A percentile compares a stretch with the other conserved stretches of the same genome.
Conservation (phyloP, 2,113 vertebrate genomes). For the Lutjanus erythropterus region DNA sequence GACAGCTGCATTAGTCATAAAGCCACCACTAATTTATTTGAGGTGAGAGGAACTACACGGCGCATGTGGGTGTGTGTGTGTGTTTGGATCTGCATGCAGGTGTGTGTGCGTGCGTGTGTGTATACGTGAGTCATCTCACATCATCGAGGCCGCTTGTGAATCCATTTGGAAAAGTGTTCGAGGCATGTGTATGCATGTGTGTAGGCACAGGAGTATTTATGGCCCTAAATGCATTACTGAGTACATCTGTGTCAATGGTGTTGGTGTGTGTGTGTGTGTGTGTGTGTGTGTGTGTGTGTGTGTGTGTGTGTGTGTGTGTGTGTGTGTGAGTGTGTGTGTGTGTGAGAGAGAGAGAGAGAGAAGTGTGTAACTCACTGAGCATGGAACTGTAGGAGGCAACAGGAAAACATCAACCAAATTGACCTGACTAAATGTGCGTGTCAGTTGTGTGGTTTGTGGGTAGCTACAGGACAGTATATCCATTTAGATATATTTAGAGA, state of each 20-base stretch:
- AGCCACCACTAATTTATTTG: slow-evolving; percentile 61
- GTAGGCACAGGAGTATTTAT: slow-evolving; percentile 47
- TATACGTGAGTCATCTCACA: slow-evolving; percentile 33
- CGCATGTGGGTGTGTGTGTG: slow-evolving; percentile 6
- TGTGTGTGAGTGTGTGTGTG: slow-evolving; percentile 10
- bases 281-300: too few species aligned
- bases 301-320: slow-evolving; percentile 9
- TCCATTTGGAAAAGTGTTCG: slow-evolving; percentile 48
- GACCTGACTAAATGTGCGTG: slow-evolving; percentile 46
- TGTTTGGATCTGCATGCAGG: slow-evolving; percentile 8
- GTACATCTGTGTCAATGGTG: slow-evolving; percentile 46
- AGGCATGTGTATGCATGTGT: slow-evolving; percentile 34
- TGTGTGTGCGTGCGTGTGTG: slow-evolving; percentile 8
- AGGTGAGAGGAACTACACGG: slow-evolving; percentile 28
- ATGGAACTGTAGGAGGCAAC: slow-evolving; percentile 13
- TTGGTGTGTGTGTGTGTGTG: slow-evolving; percentile 12
- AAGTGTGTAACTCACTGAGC: slow-evolving; percentile 17
- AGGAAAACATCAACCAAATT: slow-evolving; percentile 29
- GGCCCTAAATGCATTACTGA: slow-evolving; percentile 33
- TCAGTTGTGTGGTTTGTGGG: slow-evolving; percentile 34
- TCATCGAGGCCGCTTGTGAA: slow-evolving; percentile 38
- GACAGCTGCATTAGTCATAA: slow-evolving; percentile 63
- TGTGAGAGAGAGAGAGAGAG: too few species aligned
- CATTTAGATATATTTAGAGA: slow-evolving; percentile 5
- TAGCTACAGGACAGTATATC: not conserved